These are phyloP conservation scores for Sebastes taczanowskii DNA, from an alignment of 2,797 vertebrate genomes.

Conservation along the genomic window DNA sequence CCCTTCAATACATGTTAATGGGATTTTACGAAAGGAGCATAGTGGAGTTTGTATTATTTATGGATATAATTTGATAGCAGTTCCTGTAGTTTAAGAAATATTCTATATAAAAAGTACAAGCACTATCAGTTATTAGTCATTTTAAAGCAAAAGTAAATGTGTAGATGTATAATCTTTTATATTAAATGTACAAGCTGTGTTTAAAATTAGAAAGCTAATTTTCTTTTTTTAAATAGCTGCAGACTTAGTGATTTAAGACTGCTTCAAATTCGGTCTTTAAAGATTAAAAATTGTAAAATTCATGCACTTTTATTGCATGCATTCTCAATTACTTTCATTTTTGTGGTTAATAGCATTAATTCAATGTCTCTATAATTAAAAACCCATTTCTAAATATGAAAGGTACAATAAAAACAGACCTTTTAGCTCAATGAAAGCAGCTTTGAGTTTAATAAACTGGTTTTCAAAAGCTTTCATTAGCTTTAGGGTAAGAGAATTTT, in stretches of 20 bases:
- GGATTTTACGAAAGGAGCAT: not conserved
- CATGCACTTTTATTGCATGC: not conserved
- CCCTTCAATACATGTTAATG: conserved; percentile 13
- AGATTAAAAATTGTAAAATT: not conserved
- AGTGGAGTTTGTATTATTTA: not conserved
- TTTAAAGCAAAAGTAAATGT: not conserved
- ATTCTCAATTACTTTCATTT: not conserved
- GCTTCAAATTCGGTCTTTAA: not conserved
- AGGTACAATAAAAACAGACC: not conserved
- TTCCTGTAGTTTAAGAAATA: not conserved
- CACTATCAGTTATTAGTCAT: not conserved
- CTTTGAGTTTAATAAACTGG: not conserved
- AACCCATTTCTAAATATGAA: not conserved
- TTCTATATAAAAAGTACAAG: not conserved
- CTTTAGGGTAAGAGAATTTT: not conserved
- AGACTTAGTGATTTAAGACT: not conserved
- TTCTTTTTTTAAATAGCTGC: not conserved
- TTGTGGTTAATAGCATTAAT: conserved; percentile 13
- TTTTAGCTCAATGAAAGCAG: not conserved
- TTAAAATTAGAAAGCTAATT: not conserved
- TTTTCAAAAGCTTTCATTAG: conserved; percentile 15
- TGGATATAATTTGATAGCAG: not conserved
- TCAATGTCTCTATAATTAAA: not conserved
- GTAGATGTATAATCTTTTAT: not conserved
- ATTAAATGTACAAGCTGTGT: not conserved